Percentiles rank a stretch among this genome's conserved stretches.
Conservation (phyloP, 2,113 vertebrate species). For the Clupea harengus region DNA sequence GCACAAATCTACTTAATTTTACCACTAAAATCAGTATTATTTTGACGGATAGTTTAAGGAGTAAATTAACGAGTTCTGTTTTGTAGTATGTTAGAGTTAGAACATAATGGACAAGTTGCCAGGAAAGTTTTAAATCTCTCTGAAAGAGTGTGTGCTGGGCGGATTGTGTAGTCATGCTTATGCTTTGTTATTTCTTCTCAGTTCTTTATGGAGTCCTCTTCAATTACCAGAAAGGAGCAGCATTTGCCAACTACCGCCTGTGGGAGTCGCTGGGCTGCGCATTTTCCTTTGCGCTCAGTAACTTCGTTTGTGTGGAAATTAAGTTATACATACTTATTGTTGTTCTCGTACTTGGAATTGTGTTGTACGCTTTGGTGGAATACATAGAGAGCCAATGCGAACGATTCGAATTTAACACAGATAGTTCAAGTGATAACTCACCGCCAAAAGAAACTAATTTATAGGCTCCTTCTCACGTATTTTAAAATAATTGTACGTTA, state of each 20-base stretch:
- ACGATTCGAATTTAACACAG: background rate
- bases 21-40: no score
- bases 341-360: background rate
- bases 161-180: background rate
- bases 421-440: background rate
- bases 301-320: background rate
- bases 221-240: background rate
- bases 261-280: background rate
- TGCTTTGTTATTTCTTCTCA: background rate
- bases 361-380: background rate
- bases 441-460: background rate
- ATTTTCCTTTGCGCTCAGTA: background rate
- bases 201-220: conserved; percentile 6
- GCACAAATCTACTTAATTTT: no score
- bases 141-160: no score
- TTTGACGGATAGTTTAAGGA: no score
- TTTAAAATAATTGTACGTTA: no score
- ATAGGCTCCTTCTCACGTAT: background rate
- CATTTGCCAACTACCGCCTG: background rate
- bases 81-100: no score
- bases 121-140: no score
- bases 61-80: no score
- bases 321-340: background rate
- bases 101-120: no score
- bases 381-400: background rate